phyloP scores from a whole-genome alignment of 2,797 vertebrate species.

The Peromyscus melanophrys region DNA sequence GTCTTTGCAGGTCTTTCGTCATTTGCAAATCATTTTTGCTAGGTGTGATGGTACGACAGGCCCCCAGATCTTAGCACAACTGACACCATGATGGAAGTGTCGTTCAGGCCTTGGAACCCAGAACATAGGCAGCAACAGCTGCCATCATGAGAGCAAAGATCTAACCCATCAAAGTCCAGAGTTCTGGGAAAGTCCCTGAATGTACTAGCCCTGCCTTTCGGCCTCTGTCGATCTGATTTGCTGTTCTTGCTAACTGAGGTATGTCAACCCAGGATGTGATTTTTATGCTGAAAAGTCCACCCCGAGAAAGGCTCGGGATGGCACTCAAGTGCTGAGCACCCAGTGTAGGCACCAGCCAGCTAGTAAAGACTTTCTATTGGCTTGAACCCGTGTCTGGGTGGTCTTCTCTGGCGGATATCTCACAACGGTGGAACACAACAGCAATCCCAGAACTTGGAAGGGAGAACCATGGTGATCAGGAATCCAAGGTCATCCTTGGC shows the following conservation, averaged over 20 bases:
- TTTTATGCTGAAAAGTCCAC: not conserved
- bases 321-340: no score
- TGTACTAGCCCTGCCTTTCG: not conserved
- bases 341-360: not conserved
- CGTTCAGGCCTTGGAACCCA: not conserved
- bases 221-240: not conserved
- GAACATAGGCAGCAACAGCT: not conserved
- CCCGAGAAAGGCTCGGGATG: not conserved
- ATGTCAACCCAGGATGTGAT: not conserved
- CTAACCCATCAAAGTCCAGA: not conserved
- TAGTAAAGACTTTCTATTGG: not conserved
- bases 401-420: not conserved
- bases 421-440: not conserved
- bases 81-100: no score
- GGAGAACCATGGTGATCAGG: not conserved
- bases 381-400: not conserved
- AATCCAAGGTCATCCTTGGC: not conserved
- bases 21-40: not conserved
- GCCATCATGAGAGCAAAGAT: not conserved
- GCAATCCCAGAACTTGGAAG: not conserved
- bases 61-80: not conserved
- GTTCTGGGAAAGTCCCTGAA: not conserved
- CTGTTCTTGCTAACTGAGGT: not conserved
- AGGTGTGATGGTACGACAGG: not conserved
- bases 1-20: not conserved